Evolutionary conservation across 2,113 vertebrate genomes (phyloP).

Genomic region (Carettochelys insculpta): DNA sequence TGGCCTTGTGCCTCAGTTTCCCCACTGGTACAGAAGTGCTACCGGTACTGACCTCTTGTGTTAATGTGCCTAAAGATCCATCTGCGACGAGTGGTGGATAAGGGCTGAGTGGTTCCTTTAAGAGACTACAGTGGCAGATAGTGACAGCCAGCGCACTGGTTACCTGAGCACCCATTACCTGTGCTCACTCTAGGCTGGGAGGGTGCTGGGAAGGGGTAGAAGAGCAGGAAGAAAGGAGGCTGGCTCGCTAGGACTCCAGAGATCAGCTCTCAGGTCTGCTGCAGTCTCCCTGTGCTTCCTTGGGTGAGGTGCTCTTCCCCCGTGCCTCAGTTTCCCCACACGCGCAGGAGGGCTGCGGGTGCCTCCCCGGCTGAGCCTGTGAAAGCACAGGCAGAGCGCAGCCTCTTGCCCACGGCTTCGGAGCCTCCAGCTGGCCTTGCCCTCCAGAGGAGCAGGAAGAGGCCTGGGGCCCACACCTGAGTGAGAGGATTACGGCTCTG

Average conservation of each 20-base stretch:
- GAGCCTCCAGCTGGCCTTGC: too few relatives aligned
- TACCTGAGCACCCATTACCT: background rate
- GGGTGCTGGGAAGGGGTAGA: background rate
- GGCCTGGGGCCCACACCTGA: too few relatives aligned
- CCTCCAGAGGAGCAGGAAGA: too few relatives aligned
- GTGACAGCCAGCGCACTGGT: background rate
- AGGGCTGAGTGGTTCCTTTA: background rate
- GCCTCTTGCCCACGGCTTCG: too few relatives aligned
- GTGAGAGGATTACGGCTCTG: too few relatives aligned
- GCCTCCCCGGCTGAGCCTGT: too few relatives aligned
- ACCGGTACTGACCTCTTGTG: background rate
- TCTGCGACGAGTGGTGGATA: background rate
- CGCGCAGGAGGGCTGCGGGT: background rate
- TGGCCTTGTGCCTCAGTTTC: background rate
- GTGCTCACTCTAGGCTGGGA: background rate
- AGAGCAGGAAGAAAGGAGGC: background rate
- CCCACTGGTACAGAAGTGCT: background rate
- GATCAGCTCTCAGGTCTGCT: background rate
- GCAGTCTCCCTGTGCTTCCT: background rate
- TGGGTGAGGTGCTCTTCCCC: background rate
- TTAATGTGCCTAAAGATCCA: background rate
- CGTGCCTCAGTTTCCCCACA: background rate
- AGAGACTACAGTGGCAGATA: background rate
- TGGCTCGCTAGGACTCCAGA: background rate
- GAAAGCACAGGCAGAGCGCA: too few relatives aligned